Evolutionary conservation across 2,113 vertebrate genomes (phyloP), one percentile per base, ranked within the genome.

Genomic region (Aldabrachelys gigantea): DNA sequence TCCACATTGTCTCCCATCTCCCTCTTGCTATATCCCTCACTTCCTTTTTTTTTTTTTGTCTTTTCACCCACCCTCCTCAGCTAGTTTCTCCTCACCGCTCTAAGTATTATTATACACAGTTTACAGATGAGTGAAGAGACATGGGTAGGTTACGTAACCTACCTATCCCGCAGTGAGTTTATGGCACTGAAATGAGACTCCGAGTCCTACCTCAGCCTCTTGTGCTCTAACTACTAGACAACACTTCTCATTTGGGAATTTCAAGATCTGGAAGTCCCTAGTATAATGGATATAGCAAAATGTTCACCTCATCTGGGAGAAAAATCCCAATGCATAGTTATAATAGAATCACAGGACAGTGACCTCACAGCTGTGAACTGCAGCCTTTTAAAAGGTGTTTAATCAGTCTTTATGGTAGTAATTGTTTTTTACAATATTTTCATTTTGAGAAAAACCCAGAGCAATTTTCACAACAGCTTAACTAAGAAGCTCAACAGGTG

Each of bases 361-460:
- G 94, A 96, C 93, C 97, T 89, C 95, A 87, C 96, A 97, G 97
- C 95, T 97, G 97, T 2, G 41, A 93, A 96, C 94, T 92, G 94
- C 90, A 97, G 97, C 96, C 96, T 96, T 96, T 97, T 94, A 97
- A 91, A 96, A 96, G 89, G 96, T 97, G 96, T 97, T 97, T 96
- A 97, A 95, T 94, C 94, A 82, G 65, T 91, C 95, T 97, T 97
- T 97, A 97, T 94, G 91, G 92, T 91, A 90, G 94, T 62, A 86
- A 96, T 97, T 97, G 96, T 85, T 97, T 96, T 97, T 97, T 25
- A 97, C 96, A 82, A 82, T 95, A 95, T 96, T 97, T 97, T 94
- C 89, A 91, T 92, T 96, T 27, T 59, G 85, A 95, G 93, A 92
- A 96, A 88, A 95, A 96, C 95, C 91, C 94, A 93, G 94, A 95